Evolutionary conservation across 2,888 invertebrate genomes (phyloP).

Genomic region (Notodonta ziczac): DNA sequence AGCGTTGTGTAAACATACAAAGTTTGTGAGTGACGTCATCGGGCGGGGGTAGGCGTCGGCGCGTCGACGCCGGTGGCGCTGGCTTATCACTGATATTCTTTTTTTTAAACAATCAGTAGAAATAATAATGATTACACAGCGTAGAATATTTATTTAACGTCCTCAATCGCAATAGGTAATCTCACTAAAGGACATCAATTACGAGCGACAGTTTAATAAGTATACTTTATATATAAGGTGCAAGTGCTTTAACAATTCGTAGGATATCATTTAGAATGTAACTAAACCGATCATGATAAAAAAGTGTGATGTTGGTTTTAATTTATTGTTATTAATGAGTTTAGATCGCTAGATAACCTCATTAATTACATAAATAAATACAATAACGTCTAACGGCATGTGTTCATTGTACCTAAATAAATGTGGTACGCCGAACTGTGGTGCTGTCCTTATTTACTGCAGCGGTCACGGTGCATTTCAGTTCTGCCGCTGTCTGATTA

Average conservation of each 20-base stretch:
- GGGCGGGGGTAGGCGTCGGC: conserved; percentile 23
- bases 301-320: too few species aligned
- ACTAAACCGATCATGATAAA: too few species aligned
- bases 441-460: conserved; percentile 42
- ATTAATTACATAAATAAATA: not conserved
- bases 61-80: conserved; percentile 31
- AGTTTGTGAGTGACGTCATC: conserved; percentile 51
- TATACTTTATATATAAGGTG: too few species aligned
- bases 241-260: too few species aligned
- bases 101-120: not conserved
- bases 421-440: conserved; percentile 40
- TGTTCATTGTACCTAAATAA: conserved; percentile 3
- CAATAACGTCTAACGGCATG: conserved; percentile 28
- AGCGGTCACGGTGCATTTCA: conserved; percentile 42
- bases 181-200: too few species aligned
- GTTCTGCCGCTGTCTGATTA: conserved; percentile 25
- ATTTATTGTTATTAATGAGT: too few species aligned
- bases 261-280: too few species aligned
- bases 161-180: too few species aligned
- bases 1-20: conserved; percentile 73
- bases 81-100: conserved; percentile 34
- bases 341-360: not conserved
- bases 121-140: not conserved
- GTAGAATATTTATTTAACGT: too few species aligned
- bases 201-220: too few species aligned